A percentile compares a stretch with the other conserved stretches of the same genome.
Conservation (phyloP, 2,797 vertebrate genomes). For the Mico argentatus region DNA sequence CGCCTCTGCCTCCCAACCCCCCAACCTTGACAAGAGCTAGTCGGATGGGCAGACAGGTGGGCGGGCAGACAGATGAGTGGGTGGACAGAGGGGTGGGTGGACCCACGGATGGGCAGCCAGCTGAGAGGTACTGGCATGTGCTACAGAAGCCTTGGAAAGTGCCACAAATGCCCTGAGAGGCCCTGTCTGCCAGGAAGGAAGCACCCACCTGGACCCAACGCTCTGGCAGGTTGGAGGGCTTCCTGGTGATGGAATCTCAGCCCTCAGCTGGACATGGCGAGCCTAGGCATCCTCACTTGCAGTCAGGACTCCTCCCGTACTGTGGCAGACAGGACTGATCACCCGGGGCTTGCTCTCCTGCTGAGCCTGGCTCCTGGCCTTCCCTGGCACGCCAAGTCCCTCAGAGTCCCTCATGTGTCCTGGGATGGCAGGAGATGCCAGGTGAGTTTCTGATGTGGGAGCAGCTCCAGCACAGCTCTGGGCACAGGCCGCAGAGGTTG, state of each 20-base stretch:
- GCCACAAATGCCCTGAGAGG: neutral
- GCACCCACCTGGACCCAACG: accelerated
- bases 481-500: accelerated
- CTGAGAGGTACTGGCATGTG: accelerated
- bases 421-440: neutral
- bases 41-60: neutral
- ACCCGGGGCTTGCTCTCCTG: too few species aligned
- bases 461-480: too few species aligned
- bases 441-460: neutral
- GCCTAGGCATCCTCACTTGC: too few species aligned
- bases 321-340: neutral
- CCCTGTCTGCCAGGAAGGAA: accelerated
- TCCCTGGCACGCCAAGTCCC: accelerated
- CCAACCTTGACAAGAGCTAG: neutral
- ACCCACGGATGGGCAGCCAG: accelerated
- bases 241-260: neutral
- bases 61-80: neutral
- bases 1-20: neutral
- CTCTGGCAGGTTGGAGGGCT: neutral
- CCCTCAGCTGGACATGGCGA: too few species aligned
- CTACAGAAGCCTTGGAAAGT: neutral
- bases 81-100: neutral
- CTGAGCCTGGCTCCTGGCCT: neutral
- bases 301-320: neutral
- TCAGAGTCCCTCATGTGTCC: neutral